These are phyloP conservation scores for Chironomus tepperi DNA, from an alignment of 1,140 invertebrate species.

Conservation along the genomic window DNA sequence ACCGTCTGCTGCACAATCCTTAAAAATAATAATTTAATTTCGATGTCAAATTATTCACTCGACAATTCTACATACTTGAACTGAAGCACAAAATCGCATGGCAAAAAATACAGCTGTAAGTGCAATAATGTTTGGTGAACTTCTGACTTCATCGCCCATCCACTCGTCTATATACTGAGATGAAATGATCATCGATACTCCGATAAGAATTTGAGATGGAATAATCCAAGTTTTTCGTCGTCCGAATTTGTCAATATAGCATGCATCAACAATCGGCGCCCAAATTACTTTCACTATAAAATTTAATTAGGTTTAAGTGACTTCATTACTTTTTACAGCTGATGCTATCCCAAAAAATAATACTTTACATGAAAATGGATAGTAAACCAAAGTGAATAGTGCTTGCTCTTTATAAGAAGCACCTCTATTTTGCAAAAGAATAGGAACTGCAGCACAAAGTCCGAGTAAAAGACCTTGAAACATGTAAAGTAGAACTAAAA, in stretches of 20 bases:
- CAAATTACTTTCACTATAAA: slow-evolving; percentile 78
- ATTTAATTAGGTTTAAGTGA: neutral
- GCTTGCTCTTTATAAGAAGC: slow-evolving; percentile 91
- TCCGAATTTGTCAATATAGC: slow-evolving; percentile 76
- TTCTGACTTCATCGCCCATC: slow-evolving; percentile 49
- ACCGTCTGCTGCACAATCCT: slow-evolving; percentile 93
- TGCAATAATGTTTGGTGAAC: slow-evolving; percentile 59
- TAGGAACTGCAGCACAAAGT: slow-evolving; percentile 86
- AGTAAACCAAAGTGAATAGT: slow-evolving; percentile 95
- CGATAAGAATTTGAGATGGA: slow-evolving; percentile 71
- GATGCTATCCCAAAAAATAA: neutral
- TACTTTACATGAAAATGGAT: slow-evolving; percentile 76
- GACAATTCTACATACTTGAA: slow-evolving; percentile 48
- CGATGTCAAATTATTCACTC: too few relatives aligned
- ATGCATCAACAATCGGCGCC: slow-evolving; percentile 95
- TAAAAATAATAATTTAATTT: too few relatives aligned
- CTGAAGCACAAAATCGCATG: slow-evolving; percentile 89
- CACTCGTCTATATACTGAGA: slow-evolving; percentile 62
- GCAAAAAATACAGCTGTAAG: slow-evolving; percentile 78
- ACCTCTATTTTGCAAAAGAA: slow-evolving; percentile 84
- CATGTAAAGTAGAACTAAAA: slow-evolving; percentile 86
- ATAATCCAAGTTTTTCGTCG: slow-evolving; percentile 96
- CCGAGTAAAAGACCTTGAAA: slow-evolving; percentile 96
- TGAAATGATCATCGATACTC: slow-evolving; percentile 70
- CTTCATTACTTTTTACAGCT: too few relatives aligned